Evolutionary conservation across 2,113 vertebrate species (phyloP).

Genomic region (Cololabis saira): DNA sequence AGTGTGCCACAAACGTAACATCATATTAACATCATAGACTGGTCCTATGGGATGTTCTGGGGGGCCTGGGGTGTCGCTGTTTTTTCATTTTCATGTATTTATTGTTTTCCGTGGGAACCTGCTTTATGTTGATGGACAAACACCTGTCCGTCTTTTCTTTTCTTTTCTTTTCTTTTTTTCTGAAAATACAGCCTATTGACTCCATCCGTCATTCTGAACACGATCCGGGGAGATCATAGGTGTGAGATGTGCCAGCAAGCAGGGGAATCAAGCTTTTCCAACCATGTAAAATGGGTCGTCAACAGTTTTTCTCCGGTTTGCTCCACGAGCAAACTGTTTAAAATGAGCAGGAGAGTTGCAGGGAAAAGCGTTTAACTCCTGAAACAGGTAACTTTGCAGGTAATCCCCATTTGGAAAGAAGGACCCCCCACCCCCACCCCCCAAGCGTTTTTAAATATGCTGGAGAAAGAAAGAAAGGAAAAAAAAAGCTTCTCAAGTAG

Average conservation of each 20-base stretch:
- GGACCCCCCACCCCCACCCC: too few relatives aligned
- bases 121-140: conserved; percentile 3
- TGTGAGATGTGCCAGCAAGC: neutral
- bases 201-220: conserved; percentile 7
- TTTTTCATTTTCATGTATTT: too few relatives aligned
- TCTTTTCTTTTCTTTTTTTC: neutral
- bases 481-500: too few relatives aligned
- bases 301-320: neutral
- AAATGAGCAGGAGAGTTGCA: too few relatives aligned
- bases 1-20: neutral
- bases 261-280: neutral
- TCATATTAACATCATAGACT: neutral
- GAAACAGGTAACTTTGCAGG: too few relatives aligned
- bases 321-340: neutral
- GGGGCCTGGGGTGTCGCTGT: neutral
- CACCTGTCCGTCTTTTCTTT: neutral
- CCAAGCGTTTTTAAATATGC: too few relatives aligned
- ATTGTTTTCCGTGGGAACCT: too few relatives aligned
- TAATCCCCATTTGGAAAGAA: too few relatives aligned
- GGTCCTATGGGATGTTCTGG: conserved; percentile 14
- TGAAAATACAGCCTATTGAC: conserved; percentile 14
- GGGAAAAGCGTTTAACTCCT: too few relatives aligned
- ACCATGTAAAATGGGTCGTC: neutral
- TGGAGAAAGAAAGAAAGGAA: too few relatives aligned
- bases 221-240: neutral